Percentiles rank a stretch among this genome's conserved stretches.
Evolutionary conservation across 2,888 invertebrate species (phyloP).

Genomic region (Lordiphosa andalusiaca): DNA sequence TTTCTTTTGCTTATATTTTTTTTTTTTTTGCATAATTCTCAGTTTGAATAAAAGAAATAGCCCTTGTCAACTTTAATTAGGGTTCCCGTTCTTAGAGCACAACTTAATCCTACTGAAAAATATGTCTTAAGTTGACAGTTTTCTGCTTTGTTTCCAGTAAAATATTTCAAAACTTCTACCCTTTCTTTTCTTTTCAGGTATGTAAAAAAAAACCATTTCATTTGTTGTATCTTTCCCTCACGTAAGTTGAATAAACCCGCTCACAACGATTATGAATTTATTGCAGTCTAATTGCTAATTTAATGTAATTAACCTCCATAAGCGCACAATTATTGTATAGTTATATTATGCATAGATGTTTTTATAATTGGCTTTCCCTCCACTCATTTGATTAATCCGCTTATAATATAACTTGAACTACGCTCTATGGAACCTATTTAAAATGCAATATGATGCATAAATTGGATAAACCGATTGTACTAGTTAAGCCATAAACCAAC

Average conservation of each 20-base stretch:
- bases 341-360: constrained; percentile 24
- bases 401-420: constrained; percentile 9
- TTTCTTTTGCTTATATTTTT: not conserved
- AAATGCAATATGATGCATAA: constrained; percentile 32
- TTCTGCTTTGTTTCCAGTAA: not conserved
- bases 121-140: too few relatives aligned
- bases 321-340: constrained; percentile 22
- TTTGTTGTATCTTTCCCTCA: too few relatives aligned
- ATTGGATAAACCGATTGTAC: constrained; percentile 13
- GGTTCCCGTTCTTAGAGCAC: constrained; percentile 60
- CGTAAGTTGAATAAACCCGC: constrained; percentile 14
- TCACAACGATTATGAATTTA: constrained; percentile 20
- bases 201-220: too few relatives aligned
- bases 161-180: not conserved
- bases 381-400: constrained; percentile 11
- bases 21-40: constrained; percentile 48
- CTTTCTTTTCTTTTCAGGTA: constrained; percentile 29
- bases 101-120: constrained; percentile 36
- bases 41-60: constrained; percentile 27
- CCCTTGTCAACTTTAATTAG: constrained; percentile 73
- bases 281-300: constrained; percentile 42
- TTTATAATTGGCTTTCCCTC: constrained; percentile 27
- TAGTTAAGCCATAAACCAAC: constrained; percentile 28
- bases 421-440: constrained; percentile 40
- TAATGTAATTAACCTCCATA: constrained; percentile 54